These are phyloP conservation scores for Drosophila heteroneura DNA, from an alignment of 2,888 invertebrate species.

Conservation along the genomic window DNA sequence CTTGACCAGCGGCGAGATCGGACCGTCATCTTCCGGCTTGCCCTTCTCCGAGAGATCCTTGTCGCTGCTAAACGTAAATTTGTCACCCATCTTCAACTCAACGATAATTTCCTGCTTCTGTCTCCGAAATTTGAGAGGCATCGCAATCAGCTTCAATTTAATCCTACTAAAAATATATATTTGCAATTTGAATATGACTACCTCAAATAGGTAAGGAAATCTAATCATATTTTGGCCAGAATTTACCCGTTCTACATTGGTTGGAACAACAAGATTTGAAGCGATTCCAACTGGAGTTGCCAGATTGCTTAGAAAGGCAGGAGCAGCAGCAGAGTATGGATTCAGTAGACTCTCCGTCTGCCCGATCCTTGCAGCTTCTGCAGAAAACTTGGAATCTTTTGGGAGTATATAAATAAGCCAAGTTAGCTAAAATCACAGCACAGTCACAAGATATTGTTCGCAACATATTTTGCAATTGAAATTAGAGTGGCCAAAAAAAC, in stretches of 20 bases:
- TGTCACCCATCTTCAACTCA: constrained; percentile 92
- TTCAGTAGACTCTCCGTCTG: not conserved
- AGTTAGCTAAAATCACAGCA: not conserved
- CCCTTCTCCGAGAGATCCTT: constrained; percentile 91
- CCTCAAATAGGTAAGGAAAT: too few relatives aligned
- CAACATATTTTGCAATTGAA: constrained; percentile 15
- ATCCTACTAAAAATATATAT: too few relatives aligned
- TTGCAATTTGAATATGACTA: too few relatives aligned
- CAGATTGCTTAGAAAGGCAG: not conserved
- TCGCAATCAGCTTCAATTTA: too few relatives aligned
- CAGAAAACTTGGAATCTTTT: not conserved
- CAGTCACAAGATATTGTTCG: not conserved
- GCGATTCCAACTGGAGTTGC: too few relatives aligned
- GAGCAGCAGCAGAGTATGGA: not conserved
- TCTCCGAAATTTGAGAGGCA: too few relatives aligned
- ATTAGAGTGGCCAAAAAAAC: constrained; percentile 22
- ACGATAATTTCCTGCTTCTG: constrained; percentile 84
- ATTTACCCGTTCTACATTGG: too few relatives aligned
- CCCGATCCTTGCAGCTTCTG: not conserved
- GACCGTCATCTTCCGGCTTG: constrained; percentile 95
- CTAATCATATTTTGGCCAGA: too few relatives aligned
- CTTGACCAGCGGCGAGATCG: constrained; percentile 95
- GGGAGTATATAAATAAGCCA: not conserved
- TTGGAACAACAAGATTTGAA: too few relatives aligned
- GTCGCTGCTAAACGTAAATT: constrained; percentile 93